Base-by-base conservation (phyloP, 2,888 invertebrate species). In the Athrips mouffetella region DNA sequence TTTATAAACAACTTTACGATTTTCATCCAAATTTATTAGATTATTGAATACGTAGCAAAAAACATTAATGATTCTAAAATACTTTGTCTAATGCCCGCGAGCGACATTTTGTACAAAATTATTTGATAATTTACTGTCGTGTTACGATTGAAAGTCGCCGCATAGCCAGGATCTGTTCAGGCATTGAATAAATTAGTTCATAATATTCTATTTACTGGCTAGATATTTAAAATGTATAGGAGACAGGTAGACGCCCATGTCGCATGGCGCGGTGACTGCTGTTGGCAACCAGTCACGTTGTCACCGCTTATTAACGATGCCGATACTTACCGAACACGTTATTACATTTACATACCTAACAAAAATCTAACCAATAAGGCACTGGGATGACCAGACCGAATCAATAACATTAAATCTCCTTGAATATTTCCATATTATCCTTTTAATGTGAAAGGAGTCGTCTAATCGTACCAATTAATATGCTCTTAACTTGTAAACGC, bases 171-270 rank as follows among this genome's bases (percentile, higher is more conserved):
- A 41, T 21, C 20, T 23, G 11, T 33, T 35, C 7, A 20, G 25
- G 5, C 16, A 27, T 47, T 41, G 2, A 10, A 30, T 25, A 13
- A 18, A n/a, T 25, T 2, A 37, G 31, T 37, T 33, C 7, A 45
- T 46, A 46, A 46, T 48, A 35, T 27, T 41, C 40, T 33, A 49
- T 49, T 49, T 45, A 33, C 49, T 15, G n/a, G 20, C 15, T 3
- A 18, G 23, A 48, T 44, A 46, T 45, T 40, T 48, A 13, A 50
- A 50, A 51, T 51, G 50, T 49, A 51, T 55, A 37, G 46, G 42
- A 57, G 51, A 57, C 57, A 45, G 30, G 49, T 37, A 15, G 53
- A 57, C 55, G 51, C 52, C 57, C 39, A 30, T 48, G 18, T 13
- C 27, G 20, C 21, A 10, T 20, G 5, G 13, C 40, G 20, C 3